Evolutionary conservation across 2,888 invertebrate genomes (phyloP), one percentile per base, ranked within the genome.

Genomic region (Sminthurinus aureus): DNA sequence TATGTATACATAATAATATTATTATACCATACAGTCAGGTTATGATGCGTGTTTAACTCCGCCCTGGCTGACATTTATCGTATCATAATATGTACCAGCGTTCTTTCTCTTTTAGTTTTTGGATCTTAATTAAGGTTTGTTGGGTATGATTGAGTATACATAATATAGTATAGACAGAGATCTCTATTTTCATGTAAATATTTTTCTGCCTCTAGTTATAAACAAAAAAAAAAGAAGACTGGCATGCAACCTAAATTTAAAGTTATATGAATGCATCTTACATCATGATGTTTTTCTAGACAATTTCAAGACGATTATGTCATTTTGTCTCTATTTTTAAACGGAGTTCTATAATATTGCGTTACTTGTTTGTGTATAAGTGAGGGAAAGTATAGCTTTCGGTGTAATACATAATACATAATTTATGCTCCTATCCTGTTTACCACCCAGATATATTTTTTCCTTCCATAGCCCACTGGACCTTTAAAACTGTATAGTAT

Each of bases 71-170:
- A 71, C 67, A 51, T 80, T 80, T 80, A 71, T 80, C 52, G 22
- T 80, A 80, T 80, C 22, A 69, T n/a, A n/a, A n/a, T n/a, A n/a
- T 38, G 1, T 38, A 38, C 52, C 26, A 50, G 69, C 51, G 80
- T 24, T 80, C 80, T 78, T 26, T 64, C 64, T 76, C 26, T 80
- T 38, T 38, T 38, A 38, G 38, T 38, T 38, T 38, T 80, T 80
- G 80, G 52, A 80, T 80, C 69, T 80, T 80, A 80, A 80, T 80
- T 80, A 71, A 80, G 22, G 80, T 80, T 71, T 8, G 38, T n/a
- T n/a, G n/a, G n/a, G n/a, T n/a, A n/a, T n/a, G n/a, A n/a, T n/a
- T n/a, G n/a, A n/a, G n/a, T n/a, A n/a, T n/a, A n/a, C n/a, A n/a
- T n/a, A n/a, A n/a, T n/a, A n/a, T n/a, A n/a, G n/a, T n/a, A n/a